Percentiles rank a stretch among this genome's conserved stretches.
phyloP scores from a whole-genome alignment of 1,140 invertebrate species.

The Drosophila tani region DNA sequence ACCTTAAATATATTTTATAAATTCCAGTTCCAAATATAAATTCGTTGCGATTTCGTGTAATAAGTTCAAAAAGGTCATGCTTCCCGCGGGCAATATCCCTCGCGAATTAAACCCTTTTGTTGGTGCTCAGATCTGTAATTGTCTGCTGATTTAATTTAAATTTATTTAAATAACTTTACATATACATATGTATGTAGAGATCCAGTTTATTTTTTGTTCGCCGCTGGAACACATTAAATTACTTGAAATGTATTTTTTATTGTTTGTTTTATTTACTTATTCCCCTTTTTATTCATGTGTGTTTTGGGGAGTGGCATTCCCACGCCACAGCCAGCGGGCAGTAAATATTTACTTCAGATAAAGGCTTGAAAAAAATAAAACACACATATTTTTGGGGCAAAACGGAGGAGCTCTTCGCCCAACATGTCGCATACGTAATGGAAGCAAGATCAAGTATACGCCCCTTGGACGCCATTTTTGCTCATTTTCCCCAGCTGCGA shows the following conservation, averaged over 20 bases:
- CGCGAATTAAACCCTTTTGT: constrained; percentile 38
- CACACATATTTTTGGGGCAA: constrained; percentile 22
- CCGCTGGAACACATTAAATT: constrained; percentile 76
- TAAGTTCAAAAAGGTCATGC: constrained; percentile 28
- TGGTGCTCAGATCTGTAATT: constrained; percentile 47
- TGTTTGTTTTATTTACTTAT: constrained; percentile 52
- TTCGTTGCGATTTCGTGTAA: background rate
- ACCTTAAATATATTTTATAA: constrained; percentile 2
- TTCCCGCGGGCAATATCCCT: constrained; percentile 8
- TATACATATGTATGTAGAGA: constrained; percentile 1
- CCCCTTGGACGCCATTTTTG: constrained; percentile 49
- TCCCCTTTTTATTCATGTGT: background rate
- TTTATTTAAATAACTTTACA: constrained; percentile 38
- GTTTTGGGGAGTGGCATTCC: constrained; percentile 69
- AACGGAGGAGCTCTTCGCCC: constrained; percentile 9
- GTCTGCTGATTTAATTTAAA: constrained; percentile 72
- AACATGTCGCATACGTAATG: constrained; percentile 47
- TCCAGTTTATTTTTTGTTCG: constrained; percentile 41
- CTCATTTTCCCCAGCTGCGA: constrained; percentile 20
- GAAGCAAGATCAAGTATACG: constrained; percentile 39
- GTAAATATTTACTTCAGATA: constrained; percentile 71
- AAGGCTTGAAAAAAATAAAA: constrained; percentile 17
- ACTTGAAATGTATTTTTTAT: constrained; percentile 55
- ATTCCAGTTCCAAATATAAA: constrained; percentile 18
- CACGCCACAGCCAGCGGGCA: constrained; percentile 53